These are phyloP conservation scores for Nomia melanderi DNA, from an alignment of 1,140 invertebrate genomes.

Conservation along the genomic window DNA sequence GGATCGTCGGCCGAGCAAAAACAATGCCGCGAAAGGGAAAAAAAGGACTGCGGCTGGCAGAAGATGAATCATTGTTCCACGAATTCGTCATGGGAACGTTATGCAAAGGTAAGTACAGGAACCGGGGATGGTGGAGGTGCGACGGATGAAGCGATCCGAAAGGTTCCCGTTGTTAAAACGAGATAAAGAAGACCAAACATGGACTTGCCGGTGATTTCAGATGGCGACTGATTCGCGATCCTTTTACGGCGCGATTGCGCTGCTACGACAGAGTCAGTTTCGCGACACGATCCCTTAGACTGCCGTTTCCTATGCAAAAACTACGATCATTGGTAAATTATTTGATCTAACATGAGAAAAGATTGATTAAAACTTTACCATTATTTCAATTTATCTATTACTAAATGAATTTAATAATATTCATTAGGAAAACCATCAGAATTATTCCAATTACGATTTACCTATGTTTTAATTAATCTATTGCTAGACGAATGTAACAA, in stretches of 20 bases:
- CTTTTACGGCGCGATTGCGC: slow-evolving; percentile 41
- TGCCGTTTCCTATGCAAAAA: too few species aligned
- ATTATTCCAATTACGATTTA: too few species aligned
- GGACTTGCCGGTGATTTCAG: slow-evolving; percentile 47
- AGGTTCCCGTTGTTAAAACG: slow-evolving; percentile 30
- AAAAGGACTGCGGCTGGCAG: too few species aligned
- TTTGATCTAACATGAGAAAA: too few species aligned
- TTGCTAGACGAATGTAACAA: too few species aligned
- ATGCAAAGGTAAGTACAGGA: slow-evolving; percentile 13
- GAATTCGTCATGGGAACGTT: slow-evolving; percentile 13
- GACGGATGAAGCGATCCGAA: slow-evolving; percentile 23
- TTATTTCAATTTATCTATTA: too few species aligned
- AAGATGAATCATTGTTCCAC: slow-evolving; percentile 17
- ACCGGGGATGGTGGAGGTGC: not conserved
- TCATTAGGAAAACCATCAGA: too few species aligned
- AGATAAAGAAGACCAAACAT: slow-evolving; percentile 49
- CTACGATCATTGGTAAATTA: too few species aligned
- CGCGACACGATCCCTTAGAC: too few species aligned
- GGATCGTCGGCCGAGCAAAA: not conserved
- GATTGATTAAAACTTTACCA: too few species aligned
- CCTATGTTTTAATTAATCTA: too few species aligned
- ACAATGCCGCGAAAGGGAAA: not conserved
- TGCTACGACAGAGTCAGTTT: not conserved
- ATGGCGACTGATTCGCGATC: slow-evolving; percentile 49
- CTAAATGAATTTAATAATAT: too few species aligned